Conservation (phyloP, 2,797 vertebrate species). For the Acrossocheilus wenchowensis region DNA sequence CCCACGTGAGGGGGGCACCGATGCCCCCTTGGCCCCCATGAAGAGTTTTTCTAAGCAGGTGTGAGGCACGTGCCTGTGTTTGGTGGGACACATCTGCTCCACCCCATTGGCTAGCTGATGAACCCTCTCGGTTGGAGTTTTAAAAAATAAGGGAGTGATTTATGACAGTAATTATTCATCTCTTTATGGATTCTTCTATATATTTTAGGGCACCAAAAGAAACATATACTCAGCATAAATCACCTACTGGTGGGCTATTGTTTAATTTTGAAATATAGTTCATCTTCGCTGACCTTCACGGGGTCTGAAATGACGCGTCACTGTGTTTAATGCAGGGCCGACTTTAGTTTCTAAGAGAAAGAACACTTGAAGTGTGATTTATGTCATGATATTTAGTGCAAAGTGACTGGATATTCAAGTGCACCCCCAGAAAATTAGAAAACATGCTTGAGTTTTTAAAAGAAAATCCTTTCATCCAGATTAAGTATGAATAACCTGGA, state of each 20-base stretch:
- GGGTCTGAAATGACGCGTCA: constrained; percentile 14
- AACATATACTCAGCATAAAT: constrained; percentile 66
- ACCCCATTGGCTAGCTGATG: constrained; percentile 71
- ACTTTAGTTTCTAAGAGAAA: not conserved
- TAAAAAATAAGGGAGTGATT: constrained; percentile 77
- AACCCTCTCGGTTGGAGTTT: constrained; percentile 61
- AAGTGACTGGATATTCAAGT: not conserved
- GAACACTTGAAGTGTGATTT: not conserved
- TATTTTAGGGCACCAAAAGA: constrained; percentile 64
- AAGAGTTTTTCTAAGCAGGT: constrained; percentile 72
- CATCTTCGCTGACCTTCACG: constrained; percentile 59
- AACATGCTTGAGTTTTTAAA: not conserved
- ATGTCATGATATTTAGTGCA: constrained; percentile 9
- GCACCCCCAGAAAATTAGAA: not conserved
- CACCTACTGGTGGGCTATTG: constrained; percentile 71
- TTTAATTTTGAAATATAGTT: constrained; percentile 62
- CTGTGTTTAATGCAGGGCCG: not conserved
- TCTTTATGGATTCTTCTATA: constrained; percentile 72
- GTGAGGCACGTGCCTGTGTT: constrained; percentile 79
- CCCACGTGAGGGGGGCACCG: no score
- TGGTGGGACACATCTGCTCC: constrained; percentile 66
- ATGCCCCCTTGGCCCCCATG: constrained; percentile 3
- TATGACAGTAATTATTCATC: constrained; percentile 79
- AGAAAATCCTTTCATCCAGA: not conserved
- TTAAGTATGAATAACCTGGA: not conserved